Evolutionary conservation across 2,888 invertebrate genomes (phyloP).

Genomic region (Platerodrilus igneus): DNA sequence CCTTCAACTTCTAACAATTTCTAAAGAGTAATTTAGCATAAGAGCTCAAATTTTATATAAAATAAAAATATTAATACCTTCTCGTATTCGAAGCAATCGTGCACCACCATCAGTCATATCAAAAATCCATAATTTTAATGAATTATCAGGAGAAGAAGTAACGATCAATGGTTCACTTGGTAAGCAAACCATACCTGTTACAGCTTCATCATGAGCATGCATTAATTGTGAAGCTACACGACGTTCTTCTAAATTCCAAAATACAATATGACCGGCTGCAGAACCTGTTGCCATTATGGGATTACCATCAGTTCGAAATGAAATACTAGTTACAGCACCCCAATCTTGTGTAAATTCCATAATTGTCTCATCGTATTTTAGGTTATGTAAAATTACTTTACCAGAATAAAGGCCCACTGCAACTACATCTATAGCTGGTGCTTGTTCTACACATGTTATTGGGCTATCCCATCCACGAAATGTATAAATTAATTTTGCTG

Average conservation of each 20-base stretch:
- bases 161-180: constrained; percentile 86
- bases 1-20: no score
- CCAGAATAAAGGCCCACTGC: constrained; percentile 84
- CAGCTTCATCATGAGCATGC: constrained; percentile 69
- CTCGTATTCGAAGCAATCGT: constrained; percentile 69
- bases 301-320: constrained; percentile 81
- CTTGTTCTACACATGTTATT: constrained; percentile 74
- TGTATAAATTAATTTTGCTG: constrained; percentile 68
- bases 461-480: constrained; percentile 70
- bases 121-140: constrained; percentile 86
- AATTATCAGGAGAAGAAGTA: constrained; percentile 91
- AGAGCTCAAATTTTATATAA: constrained; percentile 6
- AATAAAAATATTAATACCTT: constrained; percentile 36
- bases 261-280: constrained; percentile 76
- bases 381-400: constrained; percentile 78
- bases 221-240: constrained; percentile 75
- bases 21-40: no score
- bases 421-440: constrained; percentile 89
- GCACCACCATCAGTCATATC: constrained; percentile 90
- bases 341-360: constrained; percentile 88
- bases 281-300: constrained; percentile 86
- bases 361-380: constrained; percentile 76
- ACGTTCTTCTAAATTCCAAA: constrained; percentile 89
- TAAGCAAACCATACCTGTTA: constrained; percentile 79
- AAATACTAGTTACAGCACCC: constrained; percentile 78